Conservation (phyloP, 2,888 invertebrate genomes). For the Aphidoletes aphidimyza region DNA sequence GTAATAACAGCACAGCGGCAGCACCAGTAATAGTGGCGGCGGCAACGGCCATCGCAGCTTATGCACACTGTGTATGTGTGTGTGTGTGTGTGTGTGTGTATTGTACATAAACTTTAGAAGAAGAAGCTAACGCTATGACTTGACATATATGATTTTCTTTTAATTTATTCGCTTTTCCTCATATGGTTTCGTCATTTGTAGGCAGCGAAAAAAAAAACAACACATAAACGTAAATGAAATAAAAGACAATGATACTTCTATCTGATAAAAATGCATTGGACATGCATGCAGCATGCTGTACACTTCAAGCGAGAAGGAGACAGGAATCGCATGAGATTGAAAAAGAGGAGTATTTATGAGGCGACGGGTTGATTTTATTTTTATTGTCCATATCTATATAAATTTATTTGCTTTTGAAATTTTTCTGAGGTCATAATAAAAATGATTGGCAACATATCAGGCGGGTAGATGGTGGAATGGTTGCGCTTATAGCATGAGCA, state of each 20-base stretch:
- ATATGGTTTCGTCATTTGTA: slow-evolving; percentile 10
- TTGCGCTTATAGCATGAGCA: neutral
- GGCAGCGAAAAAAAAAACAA: too few relatives aligned
- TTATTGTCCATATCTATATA: slow-evolving; percentile 4
- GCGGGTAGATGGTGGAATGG: too few relatives aligned
- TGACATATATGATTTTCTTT: slow-evolving; percentile 25
- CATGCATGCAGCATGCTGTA: neutral
- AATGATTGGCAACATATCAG: slow-evolving; percentile 49
- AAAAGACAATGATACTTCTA: neutral
- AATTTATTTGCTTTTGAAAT: neutral
- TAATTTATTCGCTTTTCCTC: slow-evolving; percentile 17
- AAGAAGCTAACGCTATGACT: neutral
- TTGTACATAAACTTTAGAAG: too few relatives aligned
- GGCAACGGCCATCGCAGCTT: neutral
- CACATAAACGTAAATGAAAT: neutral
- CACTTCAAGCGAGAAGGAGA: neutral
- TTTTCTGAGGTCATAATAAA: slow-evolving; percentile 20
- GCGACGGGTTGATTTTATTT: slow-evolving; percentile 10
- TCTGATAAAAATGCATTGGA: slow-evolving; percentile 12
- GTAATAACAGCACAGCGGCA: neutral
- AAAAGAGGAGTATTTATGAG: neutral
- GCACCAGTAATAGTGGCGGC: neutral
- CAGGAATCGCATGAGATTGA: neutral
- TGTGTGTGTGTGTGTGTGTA: too few relatives aligned
- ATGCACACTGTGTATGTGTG: too few relatives aligned